Percentiles rank a stretch among this genome's conserved stretches.
Evolutionary conservation across 2,888 invertebrate genomes (phyloP).

Genomic region (Cantharis nigra): DNA sequence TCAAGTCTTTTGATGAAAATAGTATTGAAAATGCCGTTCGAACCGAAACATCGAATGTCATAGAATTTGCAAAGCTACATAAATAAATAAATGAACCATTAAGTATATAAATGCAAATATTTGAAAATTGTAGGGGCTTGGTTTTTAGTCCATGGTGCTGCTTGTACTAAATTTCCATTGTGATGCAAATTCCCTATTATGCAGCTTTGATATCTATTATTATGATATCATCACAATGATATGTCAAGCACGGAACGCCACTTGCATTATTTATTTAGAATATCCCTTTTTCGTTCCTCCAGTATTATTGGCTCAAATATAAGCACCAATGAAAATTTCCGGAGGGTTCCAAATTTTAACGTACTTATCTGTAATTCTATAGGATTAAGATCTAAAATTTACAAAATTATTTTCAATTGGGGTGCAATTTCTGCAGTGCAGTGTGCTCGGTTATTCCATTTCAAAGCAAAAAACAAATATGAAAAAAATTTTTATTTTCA

Average conservation of each 20-base stretch:
- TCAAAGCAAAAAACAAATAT: background rate
- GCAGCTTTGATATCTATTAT: slow-evolving; percentile 24
- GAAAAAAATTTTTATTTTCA: background rate
- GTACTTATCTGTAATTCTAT: slow-evolving; percentile 1
- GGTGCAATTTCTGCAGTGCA: background rate
- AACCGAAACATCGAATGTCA: background rate
- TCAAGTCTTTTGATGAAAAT: no score
- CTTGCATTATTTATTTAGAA: slow-evolving; percentile 33
- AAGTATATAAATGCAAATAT: background rate
- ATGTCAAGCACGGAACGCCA: slow-evolving; percentile 24
- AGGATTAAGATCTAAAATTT: background rate
- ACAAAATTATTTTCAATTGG: background rate
- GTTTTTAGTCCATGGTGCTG: slow-evolving; percentile 11
- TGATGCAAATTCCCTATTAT: slow-evolving; percentile 24
- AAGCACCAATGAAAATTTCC: slow-evolving; percentile 24
- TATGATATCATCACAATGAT: slow-evolving; percentile 34
- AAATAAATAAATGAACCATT: background rate
- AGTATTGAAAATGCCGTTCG: background rate
- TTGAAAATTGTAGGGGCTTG: slow-evolving; percentile 16
- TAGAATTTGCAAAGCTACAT: background rate
- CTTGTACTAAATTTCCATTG: slow-evolving; percentile 14
- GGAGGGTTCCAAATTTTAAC: slow-evolving; percentile 10
- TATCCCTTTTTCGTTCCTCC: slow-evolving; percentile 19
- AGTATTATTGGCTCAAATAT: slow-evolving; percentile 28
- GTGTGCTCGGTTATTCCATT: background rate